Evolutionary conservation across 2,797 vertebrate species (phyloP).

Genomic region (Threskiornis aethiopicus): DNA sequence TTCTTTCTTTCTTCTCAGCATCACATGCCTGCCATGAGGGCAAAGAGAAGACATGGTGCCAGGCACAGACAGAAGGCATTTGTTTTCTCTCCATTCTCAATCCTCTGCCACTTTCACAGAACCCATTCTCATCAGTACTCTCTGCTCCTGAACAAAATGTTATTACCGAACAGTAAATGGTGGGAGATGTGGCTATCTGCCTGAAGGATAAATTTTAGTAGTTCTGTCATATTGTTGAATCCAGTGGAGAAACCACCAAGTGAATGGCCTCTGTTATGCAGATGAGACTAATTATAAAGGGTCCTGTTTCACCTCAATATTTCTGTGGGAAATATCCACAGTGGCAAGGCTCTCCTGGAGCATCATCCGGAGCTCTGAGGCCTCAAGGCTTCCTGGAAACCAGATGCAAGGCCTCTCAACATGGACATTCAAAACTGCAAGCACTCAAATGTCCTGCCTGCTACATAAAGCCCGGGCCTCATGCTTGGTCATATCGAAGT

Average conservation of each 20-base stretch:
- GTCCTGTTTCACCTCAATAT: neutral
- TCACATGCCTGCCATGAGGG: constrained; percentile 10
- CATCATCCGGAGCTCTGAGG: neutral
- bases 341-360: neutral
- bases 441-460: neutral
- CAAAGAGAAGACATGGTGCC: constrained; percentile 10
- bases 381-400: neutral
- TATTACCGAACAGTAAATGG: neutral
- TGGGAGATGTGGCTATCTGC: neutral
- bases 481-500: neutral
- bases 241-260: neutral
- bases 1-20: neutral
- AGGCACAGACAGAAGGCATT: constrained; percentile 21
- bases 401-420: neutral
- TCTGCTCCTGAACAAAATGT: neutral
- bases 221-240: neutral
- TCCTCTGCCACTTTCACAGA: neutral
- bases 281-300: neutral
- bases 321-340: neutral
- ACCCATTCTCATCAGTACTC: neutral
- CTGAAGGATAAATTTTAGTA: neutral
- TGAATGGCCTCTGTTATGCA: neutral
- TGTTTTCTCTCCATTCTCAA: neutral
- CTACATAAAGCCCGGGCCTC: neutral
- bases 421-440: neutral